Base-by-base conservation (phyloP, 2,888 invertebrate species). In the Anarsia innoxiella region DNA sequence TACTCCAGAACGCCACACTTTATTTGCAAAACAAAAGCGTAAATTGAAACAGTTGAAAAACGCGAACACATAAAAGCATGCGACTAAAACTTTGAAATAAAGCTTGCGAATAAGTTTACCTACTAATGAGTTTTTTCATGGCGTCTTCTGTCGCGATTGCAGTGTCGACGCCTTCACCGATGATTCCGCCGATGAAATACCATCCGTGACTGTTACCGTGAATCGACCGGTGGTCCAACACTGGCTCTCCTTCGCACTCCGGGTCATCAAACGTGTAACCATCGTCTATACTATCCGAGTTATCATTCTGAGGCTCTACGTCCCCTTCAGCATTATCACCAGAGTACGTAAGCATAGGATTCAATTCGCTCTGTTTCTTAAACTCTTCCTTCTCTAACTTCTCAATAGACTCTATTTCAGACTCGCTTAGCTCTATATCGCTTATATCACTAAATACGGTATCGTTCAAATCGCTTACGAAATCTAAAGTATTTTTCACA, bases 151-250 rank as follows among this genome's bases (percentile, higher is more conserved):
- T 90, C 10, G 93, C 92, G 44, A 87, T 73, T 39, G 85, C 85
- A 6, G 90, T 86, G 60, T 90, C 89, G 9, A 80, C 62, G 36
- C 90, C 89, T 55, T 88, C 88, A 12, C 94, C 94, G 44, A 91
- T 89, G 39, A 95, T 88, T 23, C 93, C 93, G 12, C 93, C 91
- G 36, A 94, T 89, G 89, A 93, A 95, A 69, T 91, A 88, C 94
- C 95, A 95, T 29, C 95, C 95, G 42, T 90, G 89, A 58, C 85
- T 86, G 71, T 92, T 92, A 31, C 87, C 88, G 42, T 88, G 88
- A 43, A 89, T 88, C 53, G 86, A 83, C 40, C 90, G 86, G 48
- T 84, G 86, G 60, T 91, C 90, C 19, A 86, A 71, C 33, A 91
- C 85, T 12, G 88, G 86, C 50, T 86, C 87, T 53, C 82, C 86